These are phyloP conservation scores for Anisognathus igniventris DNA, from an alignment of 2,797 vertebrate species.

Conservation along the genomic window DNA sequence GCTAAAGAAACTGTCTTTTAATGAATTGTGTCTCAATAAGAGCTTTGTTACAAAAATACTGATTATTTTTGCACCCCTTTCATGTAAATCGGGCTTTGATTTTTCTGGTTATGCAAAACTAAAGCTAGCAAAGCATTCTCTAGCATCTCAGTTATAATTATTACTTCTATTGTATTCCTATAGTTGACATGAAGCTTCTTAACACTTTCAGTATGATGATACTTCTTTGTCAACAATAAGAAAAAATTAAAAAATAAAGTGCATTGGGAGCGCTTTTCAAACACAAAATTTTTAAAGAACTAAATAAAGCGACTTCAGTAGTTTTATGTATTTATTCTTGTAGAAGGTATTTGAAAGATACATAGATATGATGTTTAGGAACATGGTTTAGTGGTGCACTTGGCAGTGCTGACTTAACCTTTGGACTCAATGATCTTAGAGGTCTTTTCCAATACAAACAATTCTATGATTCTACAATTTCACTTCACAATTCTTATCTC, in stretches of 20 bases:
- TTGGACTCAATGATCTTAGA: background rate
- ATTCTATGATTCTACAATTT: background rate
- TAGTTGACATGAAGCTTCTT: background rate
- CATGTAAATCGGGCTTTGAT: accelerated
- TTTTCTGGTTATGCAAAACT: background rate
- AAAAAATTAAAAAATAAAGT: background rate
- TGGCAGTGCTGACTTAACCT: background rate
- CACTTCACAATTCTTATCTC: background rate
- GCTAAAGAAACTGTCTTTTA: background rate
- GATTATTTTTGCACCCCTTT: background rate
- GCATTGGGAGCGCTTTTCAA: background rate
- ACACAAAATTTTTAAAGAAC: background rate
- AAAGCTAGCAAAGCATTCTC: background rate
- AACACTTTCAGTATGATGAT: background rate
- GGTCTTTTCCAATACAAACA: background rate
- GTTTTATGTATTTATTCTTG: background rate
- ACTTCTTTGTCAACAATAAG: background rate
- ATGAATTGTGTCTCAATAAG: background rate
- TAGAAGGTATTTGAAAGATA: background rate
- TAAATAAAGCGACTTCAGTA: background rate
- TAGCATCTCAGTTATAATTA: background rate
- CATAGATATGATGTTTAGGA: background rate
- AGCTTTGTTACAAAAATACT: background rate
- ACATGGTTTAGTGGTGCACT: background rate
- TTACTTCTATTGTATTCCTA: background rate